Base-by-base conservation (phyloP, 2,888 invertebrate genomes). In the Cataglyphis albicans region DNA sequence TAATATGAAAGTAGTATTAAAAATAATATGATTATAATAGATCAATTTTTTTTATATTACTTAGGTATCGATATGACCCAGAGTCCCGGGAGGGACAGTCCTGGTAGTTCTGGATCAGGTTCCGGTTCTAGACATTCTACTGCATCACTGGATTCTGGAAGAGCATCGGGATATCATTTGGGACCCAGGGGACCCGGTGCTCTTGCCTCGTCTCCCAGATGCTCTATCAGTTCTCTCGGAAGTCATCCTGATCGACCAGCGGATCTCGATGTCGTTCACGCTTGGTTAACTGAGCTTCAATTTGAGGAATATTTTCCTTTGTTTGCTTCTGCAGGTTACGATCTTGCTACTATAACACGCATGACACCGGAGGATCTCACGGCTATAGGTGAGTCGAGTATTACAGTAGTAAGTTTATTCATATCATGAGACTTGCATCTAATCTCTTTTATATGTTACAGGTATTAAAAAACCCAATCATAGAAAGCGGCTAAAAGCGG, bases 351-450 rank as follows among this genome's bases (percentile, higher is more conserved):
- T 1, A 98, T 99, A 93, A 98, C 99, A n/a, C 96, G 99, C 91
- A 99, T 99, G 99, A 99, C 99, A 18, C 99, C 99, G 0, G 99
- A 99, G 95, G 98, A 98, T 95, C 96, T 98, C 91, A 97, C 97
- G 65, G 97, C 97, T 76, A 97, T 98, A 93, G 97, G 97, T 94
- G 70, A 35, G 67, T 10, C 21, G 41, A 18, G 6, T 35, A 32
- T 29, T 0, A 6, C 15, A 21, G 1, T 59, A 18, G 35, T 25
- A 10, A 57, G 2, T 55, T 18, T 72, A 25, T 44, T 41, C 32
- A n/a, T 52, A 52, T 52, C 7, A 18, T 18, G 48, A 48, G 18
- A 48, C 18, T 48, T 18, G 18, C 48, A n/a, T 52, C 52, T n/a
- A 52, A 1, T 48, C 15, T 52, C n/a, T n/a, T 10, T 38, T 52